Evolutionary conservation across 2,888 invertebrate genomes (phyloP).

Genomic region (Calliphora vomitoria): DNA sequence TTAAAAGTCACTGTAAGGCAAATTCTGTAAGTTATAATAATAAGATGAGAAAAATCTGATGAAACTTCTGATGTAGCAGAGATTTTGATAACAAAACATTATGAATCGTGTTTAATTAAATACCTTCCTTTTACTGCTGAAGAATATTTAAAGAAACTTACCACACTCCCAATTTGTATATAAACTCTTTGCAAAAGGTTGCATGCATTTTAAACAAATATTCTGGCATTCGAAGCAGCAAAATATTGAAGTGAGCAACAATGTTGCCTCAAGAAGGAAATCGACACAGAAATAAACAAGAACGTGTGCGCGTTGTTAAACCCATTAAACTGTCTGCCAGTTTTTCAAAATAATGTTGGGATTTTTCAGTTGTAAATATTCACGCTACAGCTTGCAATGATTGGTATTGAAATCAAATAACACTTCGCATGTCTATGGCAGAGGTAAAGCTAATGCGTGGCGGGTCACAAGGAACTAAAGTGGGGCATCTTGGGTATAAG

Average conservation of each 20-base stretch:
- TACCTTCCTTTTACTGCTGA: background rate
- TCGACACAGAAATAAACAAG: constrained; percentile 29
- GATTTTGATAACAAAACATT: background rate
- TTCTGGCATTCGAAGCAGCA: background rate
- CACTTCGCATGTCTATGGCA: too few species aligned
- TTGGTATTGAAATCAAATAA: background rate
- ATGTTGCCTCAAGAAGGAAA: constrained; percentile 66
- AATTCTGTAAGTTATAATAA: background rate
- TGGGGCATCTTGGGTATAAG: too few species aligned
- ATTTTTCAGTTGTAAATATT: constrained; percentile 11
- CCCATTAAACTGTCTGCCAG: constrained; percentile 79
- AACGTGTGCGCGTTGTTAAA: constrained; percentile 74
- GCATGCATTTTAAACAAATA: constrained; percentile 3
- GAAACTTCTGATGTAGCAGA: background rate
- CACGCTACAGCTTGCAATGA: constrained; percentile 1
- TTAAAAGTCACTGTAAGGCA: background rate
- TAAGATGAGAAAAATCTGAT: background rate
- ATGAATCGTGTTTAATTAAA: background rate
- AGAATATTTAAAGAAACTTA: background rate
- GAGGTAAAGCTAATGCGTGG: too few species aligned
- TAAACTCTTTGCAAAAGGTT: constrained; percentile 1
- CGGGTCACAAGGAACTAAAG: too few species aligned
- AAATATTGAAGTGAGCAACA: constrained; percentile 65
- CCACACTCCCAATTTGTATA: background rate
- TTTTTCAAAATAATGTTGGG: constrained; percentile 44